Percentiles rank a stretch among this genome's conserved stretches.
These are phyloP conservation scores for Acanthosepion esculentum DNA, from an alignment of 2,888 invertebrate genomes.

Conservation along the genomic window DNA sequence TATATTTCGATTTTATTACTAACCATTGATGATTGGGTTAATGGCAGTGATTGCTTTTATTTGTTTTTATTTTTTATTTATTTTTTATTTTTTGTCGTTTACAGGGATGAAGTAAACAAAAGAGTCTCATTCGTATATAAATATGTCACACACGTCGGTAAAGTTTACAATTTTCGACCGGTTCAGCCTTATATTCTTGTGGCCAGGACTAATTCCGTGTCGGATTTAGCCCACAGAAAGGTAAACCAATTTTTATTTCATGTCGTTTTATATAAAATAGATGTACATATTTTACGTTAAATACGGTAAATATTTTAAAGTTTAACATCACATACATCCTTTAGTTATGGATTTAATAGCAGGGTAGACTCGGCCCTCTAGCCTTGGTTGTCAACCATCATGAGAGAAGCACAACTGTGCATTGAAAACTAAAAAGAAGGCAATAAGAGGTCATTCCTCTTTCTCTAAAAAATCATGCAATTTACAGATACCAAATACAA, in stretches of 20 bases:
- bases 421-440: no score
- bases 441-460: no score
- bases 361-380: no score
- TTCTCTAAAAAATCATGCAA: no score
- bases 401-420: no score
- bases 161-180: not conserved
- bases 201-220: not conserved
- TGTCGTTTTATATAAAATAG: not conserved
- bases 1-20: not conserved
- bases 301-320: no score
- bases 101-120: not conserved
- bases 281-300: no score
- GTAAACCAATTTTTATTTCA: not conserved
- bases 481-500: no score
- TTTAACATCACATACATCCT: no score
- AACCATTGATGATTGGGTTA: not conserved
- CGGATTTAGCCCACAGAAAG: not conserved
- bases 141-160: constrained; percentile 39
- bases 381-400: no score
- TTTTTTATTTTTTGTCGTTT: not conserved
- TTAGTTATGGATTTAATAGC: no score
- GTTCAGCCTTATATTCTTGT: not conserved
- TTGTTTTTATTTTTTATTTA: not conserved
- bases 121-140: not conserved
- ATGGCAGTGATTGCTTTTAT: not conserved